These are phyloP conservation scores for Epizoanthus scotinus DNA, from an alignment of 92 coral and sea anemone genomes.

Conservation along the genomic window DNA sequence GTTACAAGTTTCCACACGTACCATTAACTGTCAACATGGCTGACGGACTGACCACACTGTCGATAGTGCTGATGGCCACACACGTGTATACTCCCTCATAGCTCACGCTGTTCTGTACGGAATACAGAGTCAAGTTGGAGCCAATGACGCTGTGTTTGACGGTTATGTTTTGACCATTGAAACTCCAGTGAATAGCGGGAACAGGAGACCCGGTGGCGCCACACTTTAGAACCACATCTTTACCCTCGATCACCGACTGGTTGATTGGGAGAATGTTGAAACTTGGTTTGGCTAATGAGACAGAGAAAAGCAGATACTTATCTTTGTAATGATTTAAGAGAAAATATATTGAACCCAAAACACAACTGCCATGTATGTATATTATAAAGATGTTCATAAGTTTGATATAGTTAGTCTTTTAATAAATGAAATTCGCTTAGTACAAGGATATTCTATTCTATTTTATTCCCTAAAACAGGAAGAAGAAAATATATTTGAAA, in stretches of 20 bases:
- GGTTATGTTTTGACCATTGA: constrained; percentile 55
- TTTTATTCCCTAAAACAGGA: too few relatives aligned
- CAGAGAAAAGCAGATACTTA: too few relatives aligned
- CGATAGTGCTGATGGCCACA: constrained; percentile 36
- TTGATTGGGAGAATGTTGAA: constrained; percentile 4
- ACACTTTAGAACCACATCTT: constrained; percentile 44
- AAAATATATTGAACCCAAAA: too few relatives aligned
- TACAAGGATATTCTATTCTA: too few relatives aligned
- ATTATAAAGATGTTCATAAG: too few relatives aligned
- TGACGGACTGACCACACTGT: constrained; percentile 8
- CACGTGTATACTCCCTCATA: constrained; percentile 60
- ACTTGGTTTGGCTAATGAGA: constrained; percentile 3
- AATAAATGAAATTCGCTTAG: too few relatives aligned
- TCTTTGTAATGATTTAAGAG: too few relatives aligned
- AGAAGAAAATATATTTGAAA: too few relatives aligned
- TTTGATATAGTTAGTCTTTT: too few relatives aligned
- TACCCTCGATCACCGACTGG: constrained; percentile 30
- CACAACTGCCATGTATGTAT: too few relatives aligned
- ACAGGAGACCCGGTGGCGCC: constrained; percentile 45
- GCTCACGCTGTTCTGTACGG: constrained; percentile 49
- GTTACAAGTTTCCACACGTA: constrained; percentile 3
- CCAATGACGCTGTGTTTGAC: constrained; percentile 40
- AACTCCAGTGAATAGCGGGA: constrained; percentile 52
- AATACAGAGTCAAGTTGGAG: constrained; percentile 44
- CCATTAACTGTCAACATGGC: constrained; percentile 47